A percentile compares a stretch with the other conserved stretches of the same genome.
Conservation (phyloP, 2,113 vertebrate species). For the Urocitellus parryii region DNA sequence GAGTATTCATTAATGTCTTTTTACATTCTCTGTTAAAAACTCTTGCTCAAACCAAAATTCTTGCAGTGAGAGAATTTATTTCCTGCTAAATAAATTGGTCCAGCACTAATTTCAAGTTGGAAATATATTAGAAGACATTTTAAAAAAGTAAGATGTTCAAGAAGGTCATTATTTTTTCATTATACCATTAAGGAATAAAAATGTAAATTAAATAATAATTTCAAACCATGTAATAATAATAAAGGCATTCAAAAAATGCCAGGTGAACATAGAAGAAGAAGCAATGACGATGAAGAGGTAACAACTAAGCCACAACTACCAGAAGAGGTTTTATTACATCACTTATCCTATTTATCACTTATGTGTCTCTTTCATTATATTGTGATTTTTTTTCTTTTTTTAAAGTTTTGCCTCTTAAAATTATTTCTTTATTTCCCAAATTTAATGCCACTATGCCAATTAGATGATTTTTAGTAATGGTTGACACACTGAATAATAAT, state of each 20-base stretch:
- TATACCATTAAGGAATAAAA: background rate
- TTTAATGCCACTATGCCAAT: background rate
- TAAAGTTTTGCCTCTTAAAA: slow-evolving; percentile 18
- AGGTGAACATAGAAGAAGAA: background rate
- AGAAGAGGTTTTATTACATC: background rate
- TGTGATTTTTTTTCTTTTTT: background rate
- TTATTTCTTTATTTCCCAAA: background rate
- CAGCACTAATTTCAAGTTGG: background rate
- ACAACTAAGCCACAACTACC: no score
- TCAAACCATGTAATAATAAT: background rate
- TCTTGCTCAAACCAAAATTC: background rate
- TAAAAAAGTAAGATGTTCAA: background rate
- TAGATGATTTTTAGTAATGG: background rate
- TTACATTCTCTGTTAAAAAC: background rate
- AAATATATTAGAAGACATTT: background rate
- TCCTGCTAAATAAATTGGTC: background rate
- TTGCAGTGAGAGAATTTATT: background rate
- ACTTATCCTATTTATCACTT: background rate
- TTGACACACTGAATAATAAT: background rate
- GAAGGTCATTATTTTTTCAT: background rate
- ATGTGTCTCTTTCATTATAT: background rate
- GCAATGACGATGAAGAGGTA: no score
- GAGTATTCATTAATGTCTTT: background rate
- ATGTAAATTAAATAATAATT: background rate
- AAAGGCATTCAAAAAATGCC: background rate